phyloP scores from a whole-genome alignment of 1,140 invertebrate genomes.

The Drosophila guanche region DNA sequence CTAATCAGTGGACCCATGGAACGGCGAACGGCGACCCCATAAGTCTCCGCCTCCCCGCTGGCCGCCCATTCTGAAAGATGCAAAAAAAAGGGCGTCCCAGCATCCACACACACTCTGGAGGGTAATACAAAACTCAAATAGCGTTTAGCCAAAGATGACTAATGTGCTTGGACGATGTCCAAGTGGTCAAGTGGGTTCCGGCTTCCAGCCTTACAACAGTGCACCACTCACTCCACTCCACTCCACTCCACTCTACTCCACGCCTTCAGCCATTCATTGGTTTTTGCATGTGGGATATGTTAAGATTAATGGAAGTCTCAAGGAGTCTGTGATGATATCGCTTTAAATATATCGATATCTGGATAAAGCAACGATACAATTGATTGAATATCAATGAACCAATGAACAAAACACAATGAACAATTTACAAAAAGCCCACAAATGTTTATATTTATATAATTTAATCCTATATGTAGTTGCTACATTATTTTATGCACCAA shows the following conservation, averaged over 20 bases:
- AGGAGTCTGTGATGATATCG: not conserved
- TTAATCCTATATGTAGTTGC: too few species aligned
- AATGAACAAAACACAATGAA: too few species aligned
- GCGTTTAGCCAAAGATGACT: slow-evolving; percentile 80
- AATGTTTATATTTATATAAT: too few species aligned
- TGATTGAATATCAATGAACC: too few species aligned
- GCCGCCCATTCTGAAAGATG: slow-evolving; percentile 4
- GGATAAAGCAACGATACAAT: too few species aligned
- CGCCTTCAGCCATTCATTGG: slow-evolving; percentile 26
- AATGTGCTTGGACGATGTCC: slow-evolving; percentile 64
- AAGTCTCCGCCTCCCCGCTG: not conserved
- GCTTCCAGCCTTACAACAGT: not conserved
- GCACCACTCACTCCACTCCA: not conserved
- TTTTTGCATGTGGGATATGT: slow-evolving; percentile 47
- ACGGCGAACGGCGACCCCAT: too few species aligned
- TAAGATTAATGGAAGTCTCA: slow-evolving; percentile 46
- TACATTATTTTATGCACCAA: slow-evolving; percentile 45
- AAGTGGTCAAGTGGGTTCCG: slow-evolving; percentile 62
- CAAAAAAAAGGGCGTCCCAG: slow-evolving; percentile 43
- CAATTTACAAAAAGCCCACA: too few species aligned
- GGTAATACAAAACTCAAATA: slow-evolving; percentile 67
- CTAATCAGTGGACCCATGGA: slow-evolving; percentile 64
- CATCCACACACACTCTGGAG: slow-evolving; percentile 21
- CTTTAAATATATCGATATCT: too few species aligned
- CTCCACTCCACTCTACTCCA: too few species aligned